These are phyloP conservation scores for Aptenodytes forsteri DNA, from an alignment of 2,113 vertebrate genomes.

Conservation along the genomic window DNA sequence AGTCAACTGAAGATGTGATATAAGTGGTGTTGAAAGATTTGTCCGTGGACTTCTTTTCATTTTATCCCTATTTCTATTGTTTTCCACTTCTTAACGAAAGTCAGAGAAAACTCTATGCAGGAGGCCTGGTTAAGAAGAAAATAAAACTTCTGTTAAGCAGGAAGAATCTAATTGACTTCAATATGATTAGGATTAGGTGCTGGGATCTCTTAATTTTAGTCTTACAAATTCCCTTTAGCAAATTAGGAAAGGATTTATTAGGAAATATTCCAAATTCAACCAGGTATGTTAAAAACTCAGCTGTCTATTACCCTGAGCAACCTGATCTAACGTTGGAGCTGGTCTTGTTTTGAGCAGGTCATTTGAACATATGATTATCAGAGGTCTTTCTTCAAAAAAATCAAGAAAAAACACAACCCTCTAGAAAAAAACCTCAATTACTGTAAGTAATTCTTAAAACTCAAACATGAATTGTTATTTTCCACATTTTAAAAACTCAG, in stretches of 20 bases:
- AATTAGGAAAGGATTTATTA: not conserved
- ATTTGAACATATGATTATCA: not conserved
- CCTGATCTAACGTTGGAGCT: not conserved
- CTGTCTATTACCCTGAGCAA: not conserved
- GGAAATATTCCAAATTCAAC: not conserved
- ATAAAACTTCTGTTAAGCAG: not conserved
- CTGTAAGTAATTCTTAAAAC: not conserved
- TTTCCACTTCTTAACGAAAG: not conserved
- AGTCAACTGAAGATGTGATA: not conserved
- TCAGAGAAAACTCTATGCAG: not conserved
- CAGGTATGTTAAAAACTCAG: not conserved
- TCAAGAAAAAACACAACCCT: not conserved
- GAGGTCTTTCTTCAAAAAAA: not conserved
- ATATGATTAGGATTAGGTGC: not conserved
- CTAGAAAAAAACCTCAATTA: not conserved
- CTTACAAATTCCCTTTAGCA: not conserved
- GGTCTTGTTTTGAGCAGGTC: not conserved
- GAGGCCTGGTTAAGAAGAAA: not conserved
- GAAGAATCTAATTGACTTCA: not conserved
- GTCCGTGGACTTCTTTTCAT: not conserved
- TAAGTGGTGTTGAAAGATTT: not conserved
- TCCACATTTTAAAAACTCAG: not conserved
- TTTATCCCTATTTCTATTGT: not conserved
- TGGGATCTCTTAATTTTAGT: not conserved
- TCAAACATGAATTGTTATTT: not conserved